Evolutionary conservation across 2,113 vertebrate species (phyloP), one percentile per base, ranked within the genome.

Genomic region (Myotis lucifugus): DNA sequence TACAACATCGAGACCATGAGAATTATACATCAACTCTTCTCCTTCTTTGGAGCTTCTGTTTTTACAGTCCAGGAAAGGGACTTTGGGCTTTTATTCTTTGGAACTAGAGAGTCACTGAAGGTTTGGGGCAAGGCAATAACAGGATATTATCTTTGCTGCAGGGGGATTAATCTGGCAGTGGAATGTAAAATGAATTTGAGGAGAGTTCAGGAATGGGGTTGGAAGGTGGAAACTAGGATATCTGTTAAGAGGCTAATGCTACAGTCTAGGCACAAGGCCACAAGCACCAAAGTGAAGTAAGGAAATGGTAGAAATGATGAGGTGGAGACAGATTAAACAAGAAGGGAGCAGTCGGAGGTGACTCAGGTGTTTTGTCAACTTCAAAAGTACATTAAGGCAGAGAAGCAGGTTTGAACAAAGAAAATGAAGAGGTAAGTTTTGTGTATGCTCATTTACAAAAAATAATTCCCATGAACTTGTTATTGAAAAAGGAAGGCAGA

Each of bases 81-180:
- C 50, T 67, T 42, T 50, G 21, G 34, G 79, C 37, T 81, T 95
- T 95, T 88, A 82, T 67, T 81, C 46, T 72, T 72, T 77, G 67
- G 25, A 85, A 46, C 67, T 64, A 3, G 59, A 64, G 42, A 81
- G 54, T 13, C 37, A 21, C 11, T 48, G 77, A 85, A 40, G 73
- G 13, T 82, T 73, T 64, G 40, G 66, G 87, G 25, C 37, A 48
- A 27, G 61, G 15, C 1, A 34, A 19, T 37, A 34, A 21, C 7
- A 42, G 52, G 32, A 25, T 50, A 27, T 37, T 15, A 4, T 70
- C 52, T 89, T 66, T 37, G 19, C 56, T 73, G 67, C 32, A n/a
- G 21, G 66, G 17, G 21, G 34, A 17, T 90, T 64, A 14, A 46
- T 42, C 37, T 77, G 42, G 73, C 19, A 42, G 10, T 1, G 8